Evolutionary conservation across 2,113 vertebrate species (phyloP), one percentile per base, ranked within the genome.

Genomic region (Urocitellus parryii): DNA sequence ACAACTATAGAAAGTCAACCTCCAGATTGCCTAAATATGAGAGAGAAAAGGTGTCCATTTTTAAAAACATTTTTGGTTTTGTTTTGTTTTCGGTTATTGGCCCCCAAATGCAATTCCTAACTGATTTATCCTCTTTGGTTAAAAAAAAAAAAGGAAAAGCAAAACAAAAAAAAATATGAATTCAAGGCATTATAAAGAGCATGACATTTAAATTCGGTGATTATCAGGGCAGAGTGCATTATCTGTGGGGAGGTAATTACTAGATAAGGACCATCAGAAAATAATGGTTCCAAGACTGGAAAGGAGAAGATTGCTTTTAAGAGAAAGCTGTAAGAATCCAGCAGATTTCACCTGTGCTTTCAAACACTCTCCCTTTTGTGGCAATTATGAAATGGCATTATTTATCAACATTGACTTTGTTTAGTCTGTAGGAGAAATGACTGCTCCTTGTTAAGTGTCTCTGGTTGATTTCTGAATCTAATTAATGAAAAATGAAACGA

Each of bases 401-500:
- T 95, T 95, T 92, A 95, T 96, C 72, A 93, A 24, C n/a, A 68
- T 7, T 34, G 37, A 90, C 68, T 83, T 91, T 92, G 56, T 78
- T 90, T 67, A 29, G 51, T 67, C 73, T 92, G 4, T 27, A 93
- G 77, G 58, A 94, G 53, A 95, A 97, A 84, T 67, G 63, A 94
- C 45, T 78, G 87, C 70, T 94, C 34, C n/a, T 84, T 91, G 37
- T 83, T 73, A 89, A 87, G 77, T 61, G 10, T 82, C 95, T 90
- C 34, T 92, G 17, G 14, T 70, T 77, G 77, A 73, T n/a, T 91
- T 97, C 89, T 78, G 70, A 95, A 86, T 88, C 82, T 84, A 79
- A 56, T 80, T 96, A 90, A 95, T 93, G 58, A 94, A 91, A 91
- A 92, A 37, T 83, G 34, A 96, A 95, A 95, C 58, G 42, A 94